Evolutionary conservation across 92 coral and sea anemone species (phyloP).

Genomic region (Siderastrea siderea): DNA sequence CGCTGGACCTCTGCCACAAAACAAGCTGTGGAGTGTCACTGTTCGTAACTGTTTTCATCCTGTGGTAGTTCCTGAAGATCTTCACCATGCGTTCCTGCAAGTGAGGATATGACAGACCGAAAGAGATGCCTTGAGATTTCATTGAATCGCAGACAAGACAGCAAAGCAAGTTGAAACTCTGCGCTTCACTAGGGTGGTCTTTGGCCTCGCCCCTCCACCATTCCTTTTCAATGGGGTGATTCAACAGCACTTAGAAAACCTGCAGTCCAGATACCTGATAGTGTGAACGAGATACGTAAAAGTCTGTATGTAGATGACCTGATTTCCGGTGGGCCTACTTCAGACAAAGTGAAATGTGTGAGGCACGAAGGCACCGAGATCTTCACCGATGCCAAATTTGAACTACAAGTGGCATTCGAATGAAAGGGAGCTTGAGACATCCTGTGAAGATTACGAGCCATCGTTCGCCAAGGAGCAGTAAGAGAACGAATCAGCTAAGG

Average conservation of each 20-base stretch:
- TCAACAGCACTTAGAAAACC: conserved; percentile 1
- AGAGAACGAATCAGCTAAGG: background rate
- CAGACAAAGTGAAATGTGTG: background rate
- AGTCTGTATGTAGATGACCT: conserved; percentile 31
- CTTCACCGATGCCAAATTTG: conserved; percentile 51
- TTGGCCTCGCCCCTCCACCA: background rate
- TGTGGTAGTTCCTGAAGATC: no score
- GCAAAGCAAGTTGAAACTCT: background rate
- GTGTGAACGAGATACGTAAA: background rate
- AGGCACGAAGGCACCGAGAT: conserved; percentile 35
- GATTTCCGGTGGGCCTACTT: conserved; percentile 5
- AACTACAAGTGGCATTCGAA: conserved; percentile 58
- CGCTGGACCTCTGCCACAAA: no score
- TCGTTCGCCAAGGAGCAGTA: conserved; percentile 56
- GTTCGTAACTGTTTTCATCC: no score
- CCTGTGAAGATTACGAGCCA: conserved; percentile 25
- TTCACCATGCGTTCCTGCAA: no score
- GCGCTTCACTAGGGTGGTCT: conserved; percentile 20
- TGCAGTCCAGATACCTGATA: conserved; percentile 1
- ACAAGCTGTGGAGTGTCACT: no score
- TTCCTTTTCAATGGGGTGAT: background rate
- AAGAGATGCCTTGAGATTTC: conserved; percentile 28
- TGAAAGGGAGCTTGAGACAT: conserved; percentile 52
- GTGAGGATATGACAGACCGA: no score
- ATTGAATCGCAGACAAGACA: conserved; percentile 12